Evolutionary conservation across 2,113 vertebrate species (phyloP).

Genomic region (Oceanodroma tethys): DNA sequence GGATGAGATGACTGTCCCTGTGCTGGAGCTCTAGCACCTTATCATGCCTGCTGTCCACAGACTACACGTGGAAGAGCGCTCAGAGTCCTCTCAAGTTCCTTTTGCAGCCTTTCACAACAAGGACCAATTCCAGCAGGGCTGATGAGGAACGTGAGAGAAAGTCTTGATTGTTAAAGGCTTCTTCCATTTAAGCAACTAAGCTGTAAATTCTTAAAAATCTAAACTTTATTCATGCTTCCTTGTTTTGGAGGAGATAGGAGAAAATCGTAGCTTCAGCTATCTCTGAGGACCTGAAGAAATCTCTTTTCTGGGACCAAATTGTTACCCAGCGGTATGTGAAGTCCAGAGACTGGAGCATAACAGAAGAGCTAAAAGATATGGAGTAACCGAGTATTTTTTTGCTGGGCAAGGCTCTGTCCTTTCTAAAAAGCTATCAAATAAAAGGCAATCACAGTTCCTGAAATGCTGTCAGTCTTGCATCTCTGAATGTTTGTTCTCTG

Average conservation of each 20-base stretch:
- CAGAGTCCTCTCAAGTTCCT: neutral
- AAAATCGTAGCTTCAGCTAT: rapidly evolving
- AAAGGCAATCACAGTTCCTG: neutral
- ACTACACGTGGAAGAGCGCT: neutral
- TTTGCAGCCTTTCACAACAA: neutral
- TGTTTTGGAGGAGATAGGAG: neutral
- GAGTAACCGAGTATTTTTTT: neutral
- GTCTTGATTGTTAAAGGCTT: neutral
- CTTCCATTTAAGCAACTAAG: neutral
- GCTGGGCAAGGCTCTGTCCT: neutral
- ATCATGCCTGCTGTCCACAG: neutral
- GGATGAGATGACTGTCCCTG: neutral
- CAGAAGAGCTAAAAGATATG: neutral
- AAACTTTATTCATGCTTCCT: neutral
- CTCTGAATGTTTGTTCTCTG: neutral
- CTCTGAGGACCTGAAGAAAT: neutral
- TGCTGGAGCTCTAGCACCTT: neutral
- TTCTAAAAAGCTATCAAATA: neutral
- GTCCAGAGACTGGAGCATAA: too few relatives aligned
- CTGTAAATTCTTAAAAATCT: neutral
- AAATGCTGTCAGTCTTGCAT: neutral
- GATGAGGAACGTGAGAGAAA: neutral
- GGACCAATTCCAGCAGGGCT: neutral
- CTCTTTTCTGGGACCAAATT: neutral
- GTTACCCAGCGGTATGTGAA: neutral